phyloP scores from a whole-genome alignment of 1,140 invertebrate species.

The Trichonephila clavata region DNA sequence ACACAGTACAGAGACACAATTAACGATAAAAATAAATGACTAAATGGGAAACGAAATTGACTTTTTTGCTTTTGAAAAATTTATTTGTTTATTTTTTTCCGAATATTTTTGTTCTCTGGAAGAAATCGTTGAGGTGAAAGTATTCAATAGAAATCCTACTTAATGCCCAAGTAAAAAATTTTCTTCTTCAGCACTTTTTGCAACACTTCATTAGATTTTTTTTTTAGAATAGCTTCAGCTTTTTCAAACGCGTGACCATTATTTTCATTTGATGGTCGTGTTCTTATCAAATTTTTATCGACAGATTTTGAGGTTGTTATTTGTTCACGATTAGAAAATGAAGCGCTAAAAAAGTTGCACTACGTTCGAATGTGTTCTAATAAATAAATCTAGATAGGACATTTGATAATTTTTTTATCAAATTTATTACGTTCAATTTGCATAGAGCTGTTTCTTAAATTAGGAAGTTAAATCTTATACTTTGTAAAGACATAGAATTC shows the following conservation, averaged over 20 bases:
- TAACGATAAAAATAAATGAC: conserved; percentile 70
- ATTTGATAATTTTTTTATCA: neutral
- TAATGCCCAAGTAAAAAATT: conserved; percentile 49
- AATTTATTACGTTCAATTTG: neutral
- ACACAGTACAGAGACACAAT: conserved; percentile 47
- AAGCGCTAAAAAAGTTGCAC: neutral
- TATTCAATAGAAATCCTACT: conserved; percentile 57
- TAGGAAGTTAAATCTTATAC: no score
- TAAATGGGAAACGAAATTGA: conserved; percentile 52
- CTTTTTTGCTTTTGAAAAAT: conserved; percentile 12
- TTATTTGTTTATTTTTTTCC: neutral
- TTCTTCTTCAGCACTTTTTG: neutral
- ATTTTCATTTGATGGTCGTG: neutral
- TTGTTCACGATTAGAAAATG: neutral
- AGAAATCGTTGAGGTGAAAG: conserved; percentile 54
- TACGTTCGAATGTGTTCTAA: neutral
- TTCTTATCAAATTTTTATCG: neutral
- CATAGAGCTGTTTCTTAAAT: neutral
- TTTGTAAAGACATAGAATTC: no score
- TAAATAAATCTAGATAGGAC: neutral
- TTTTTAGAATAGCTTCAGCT: neutral
- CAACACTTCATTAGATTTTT: neutral
- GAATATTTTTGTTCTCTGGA: conserved; percentile 11
- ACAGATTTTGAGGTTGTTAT: neutral
- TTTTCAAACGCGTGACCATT: neutral